Conservation (phyloP, 2,797 vertebrate species). For the Peromyscus melanophrys region DNA sequence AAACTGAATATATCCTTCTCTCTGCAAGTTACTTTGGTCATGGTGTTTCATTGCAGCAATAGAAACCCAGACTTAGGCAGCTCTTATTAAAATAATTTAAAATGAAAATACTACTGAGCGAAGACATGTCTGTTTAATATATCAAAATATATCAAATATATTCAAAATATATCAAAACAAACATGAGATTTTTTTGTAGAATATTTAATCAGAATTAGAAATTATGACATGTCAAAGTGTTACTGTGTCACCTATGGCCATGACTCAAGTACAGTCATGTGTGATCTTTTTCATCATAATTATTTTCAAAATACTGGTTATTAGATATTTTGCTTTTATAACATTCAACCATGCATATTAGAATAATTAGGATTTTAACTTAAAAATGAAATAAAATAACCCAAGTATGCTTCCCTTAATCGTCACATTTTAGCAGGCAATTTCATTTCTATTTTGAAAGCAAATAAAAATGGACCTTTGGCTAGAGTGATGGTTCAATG, state of each 20-base stretch:
- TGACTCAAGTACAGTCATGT: not conserved
- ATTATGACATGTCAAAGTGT: not conserved
- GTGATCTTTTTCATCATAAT: not conserved
- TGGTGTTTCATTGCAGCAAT: not conserved
- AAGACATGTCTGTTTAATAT: not conserved
- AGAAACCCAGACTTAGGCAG: not conserved
- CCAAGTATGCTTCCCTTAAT: not conserved
- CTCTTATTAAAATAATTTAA: not conserved
- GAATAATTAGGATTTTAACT: not conserved
- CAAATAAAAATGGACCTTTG: not conserved
- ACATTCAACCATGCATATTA: not conserved
- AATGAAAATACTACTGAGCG: not conserved
- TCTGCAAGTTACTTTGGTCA: not conserved
- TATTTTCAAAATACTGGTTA: not conserved
- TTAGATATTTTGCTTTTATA: constrained; percentile 1
- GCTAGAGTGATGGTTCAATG: not conserved
- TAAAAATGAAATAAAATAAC: not conserved
- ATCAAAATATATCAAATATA: constrained; percentile 6
- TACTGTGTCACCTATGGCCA: too few relatives aligned
- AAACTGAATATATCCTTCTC: not conserved
- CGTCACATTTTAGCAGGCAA: not conserved
- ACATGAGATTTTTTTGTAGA: not conserved
- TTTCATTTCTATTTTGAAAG: not conserved
- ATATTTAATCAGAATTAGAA: not conserved
- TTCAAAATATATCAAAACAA: not conserved